Conservation (phyloP, 2,888 invertebrate genomes). For the Luperina nickerlii region DNA sequence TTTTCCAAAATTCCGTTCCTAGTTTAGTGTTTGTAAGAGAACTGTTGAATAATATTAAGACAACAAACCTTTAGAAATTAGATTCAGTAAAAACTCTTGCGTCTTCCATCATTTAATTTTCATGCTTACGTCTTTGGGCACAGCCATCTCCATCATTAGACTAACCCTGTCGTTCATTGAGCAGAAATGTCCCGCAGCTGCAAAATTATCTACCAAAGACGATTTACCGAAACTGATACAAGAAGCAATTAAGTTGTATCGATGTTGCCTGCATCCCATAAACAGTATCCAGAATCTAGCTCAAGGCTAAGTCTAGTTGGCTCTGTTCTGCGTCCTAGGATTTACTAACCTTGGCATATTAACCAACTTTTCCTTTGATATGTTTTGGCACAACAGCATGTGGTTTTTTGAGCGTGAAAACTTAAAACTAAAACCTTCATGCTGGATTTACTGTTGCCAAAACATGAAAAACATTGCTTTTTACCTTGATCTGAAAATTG, state of each 20-base stretch:
- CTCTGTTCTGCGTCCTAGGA: constrained; percentile 36
- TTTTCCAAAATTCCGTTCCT: no score
- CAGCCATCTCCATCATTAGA: background rate
- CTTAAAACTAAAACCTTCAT: background rate
- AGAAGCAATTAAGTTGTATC: constrained; percentile 42
- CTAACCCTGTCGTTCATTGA: background rate
- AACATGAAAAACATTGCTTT: background rate
- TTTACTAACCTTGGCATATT: constrained; percentile 52
- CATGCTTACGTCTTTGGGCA: background rate
- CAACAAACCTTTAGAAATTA: background rate
- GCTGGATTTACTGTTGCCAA: background rate
- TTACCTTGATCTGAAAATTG: background rate
- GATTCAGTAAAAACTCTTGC: background rate
- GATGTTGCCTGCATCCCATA: constrained; percentile 20
- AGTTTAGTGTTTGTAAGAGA: background rate
- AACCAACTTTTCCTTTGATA: constrained; percentile 6
- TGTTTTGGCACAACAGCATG: constrained; percentile 11
- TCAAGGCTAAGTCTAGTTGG: constrained; percentile 55
- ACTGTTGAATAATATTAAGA: background rate
- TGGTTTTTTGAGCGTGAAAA: background rate
- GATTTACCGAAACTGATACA: constrained; percentile 29
- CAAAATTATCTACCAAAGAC: constrained; percentile 7
- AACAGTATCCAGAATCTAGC: constrained; percentile 40
- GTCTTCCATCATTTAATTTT: background rate
- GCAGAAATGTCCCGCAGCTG: background rate